Evolutionary conservation across 1,140 invertebrate species (phyloP).

Genomic region (Stegodyphus mimosarum): DNA sequence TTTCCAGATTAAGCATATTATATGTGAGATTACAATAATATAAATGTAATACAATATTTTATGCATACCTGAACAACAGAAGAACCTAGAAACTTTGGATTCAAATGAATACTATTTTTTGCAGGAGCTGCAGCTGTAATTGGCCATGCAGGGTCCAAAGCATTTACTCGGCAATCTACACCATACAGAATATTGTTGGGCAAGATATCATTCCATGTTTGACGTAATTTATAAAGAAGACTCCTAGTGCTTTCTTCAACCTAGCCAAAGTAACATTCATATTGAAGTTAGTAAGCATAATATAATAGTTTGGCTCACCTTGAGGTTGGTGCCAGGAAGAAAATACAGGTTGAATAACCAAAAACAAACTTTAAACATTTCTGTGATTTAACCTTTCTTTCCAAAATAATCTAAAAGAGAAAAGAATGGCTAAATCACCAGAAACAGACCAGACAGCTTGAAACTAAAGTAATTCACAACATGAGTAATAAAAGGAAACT

Average conservation of each 20-base stretch:
- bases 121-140: conserved; percentile 68
- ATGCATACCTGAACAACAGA: background rate
- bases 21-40: too few species aligned
- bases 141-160: conserved; percentile 95
- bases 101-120: conserved; percentile 82
- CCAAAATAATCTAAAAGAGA: too few species aligned
- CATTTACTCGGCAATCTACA: conserved; percentile 87
- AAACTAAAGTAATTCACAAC: too few species aligned
- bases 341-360: background rate
- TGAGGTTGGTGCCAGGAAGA: conserved; percentile 5
- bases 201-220: conserved; percentile 95
- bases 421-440: too few species aligned
- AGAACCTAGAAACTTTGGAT: conserved; percentile 86
- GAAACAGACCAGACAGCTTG: too few species aligned
- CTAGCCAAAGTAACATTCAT: conserved; percentile 70
- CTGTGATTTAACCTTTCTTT: background rate
- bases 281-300: background rate
- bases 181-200: conserved; percentile 86
- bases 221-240: conserved; percentile 92
- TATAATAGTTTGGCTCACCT: background rate
- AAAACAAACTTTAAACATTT: background rate
- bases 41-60: background rate
- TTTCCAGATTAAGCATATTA: too few species aligned
- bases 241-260: conserved; percentile 91
- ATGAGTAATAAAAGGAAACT: too few species aligned